A percentile compares a stretch with the other conserved stretches of the same genome.
Evolutionary conservation across 2,797 vertebrate genomes (phyloP).

Genomic region (Rhinella marina): DNA sequence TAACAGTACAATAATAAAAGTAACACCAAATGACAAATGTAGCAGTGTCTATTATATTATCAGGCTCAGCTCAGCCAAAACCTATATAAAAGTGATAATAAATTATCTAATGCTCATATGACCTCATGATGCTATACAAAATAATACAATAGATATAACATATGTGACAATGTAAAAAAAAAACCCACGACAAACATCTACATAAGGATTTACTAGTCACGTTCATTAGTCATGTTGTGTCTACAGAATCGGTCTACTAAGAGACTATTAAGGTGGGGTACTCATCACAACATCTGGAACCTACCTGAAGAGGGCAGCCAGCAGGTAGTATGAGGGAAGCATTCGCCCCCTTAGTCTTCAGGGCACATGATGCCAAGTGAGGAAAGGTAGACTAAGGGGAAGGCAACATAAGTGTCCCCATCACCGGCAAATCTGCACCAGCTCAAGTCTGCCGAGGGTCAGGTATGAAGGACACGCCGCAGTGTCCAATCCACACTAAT

Average conservation of each 20-base stretch:
- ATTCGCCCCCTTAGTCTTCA: conserved; percentile 47
- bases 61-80: not conserved
- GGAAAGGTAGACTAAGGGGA: conserved; percentile 72
- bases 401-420: conserved; percentile 69
- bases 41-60: not conserved
- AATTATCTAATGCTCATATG: not conserved
- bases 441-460: conserved; percentile 69
- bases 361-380: conserved; percentile 47
- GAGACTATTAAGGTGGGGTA: not conserved
- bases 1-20: not conserved
- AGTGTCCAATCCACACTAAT: conserved; percentile 86
- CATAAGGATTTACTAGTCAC: not conserved
- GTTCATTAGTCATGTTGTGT: too few species aligned
- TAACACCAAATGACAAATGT: not conserved
- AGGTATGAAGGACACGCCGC: conserved; percentile 82
- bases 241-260: not conserved
- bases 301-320: conserved; percentile 41
- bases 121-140: not conserved
- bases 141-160: too few species aligned
- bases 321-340: conserved; percentile 33
- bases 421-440: conserved; percentile 66
- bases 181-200: not conserved
- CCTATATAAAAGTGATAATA: not conserved
- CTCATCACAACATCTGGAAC: not conserved
- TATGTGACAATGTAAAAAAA: not conserved